Conservation (phyloP, 2,888 invertebrate species). For the Tachina grossa region DNA sequence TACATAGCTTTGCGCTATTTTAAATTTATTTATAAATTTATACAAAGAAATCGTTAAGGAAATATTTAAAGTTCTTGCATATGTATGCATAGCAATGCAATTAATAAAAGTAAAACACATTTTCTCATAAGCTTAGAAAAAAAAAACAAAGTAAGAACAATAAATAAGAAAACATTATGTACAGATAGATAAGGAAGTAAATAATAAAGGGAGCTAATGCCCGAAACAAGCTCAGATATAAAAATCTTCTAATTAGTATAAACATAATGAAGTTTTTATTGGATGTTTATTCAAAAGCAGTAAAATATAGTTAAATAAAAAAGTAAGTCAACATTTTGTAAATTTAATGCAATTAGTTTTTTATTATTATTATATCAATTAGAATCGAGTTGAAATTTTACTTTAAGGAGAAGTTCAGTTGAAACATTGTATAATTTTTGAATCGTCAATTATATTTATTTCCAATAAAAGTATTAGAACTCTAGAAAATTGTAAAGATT, state of each 20-base stretch:
- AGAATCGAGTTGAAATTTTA: too few species aligned
- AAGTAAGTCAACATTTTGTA: neutral
- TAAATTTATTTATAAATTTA: too few species aligned
- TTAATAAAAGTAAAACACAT: constrained; percentile 24
- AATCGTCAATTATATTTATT: too few species aligned
- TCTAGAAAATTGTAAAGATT: too few species aligned
- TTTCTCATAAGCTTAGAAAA: constrained; percentile 7
- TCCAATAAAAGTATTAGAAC: too few species aligned
- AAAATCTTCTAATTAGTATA: neutral
- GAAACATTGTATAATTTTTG: too few species aligned
- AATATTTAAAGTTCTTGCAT: neutral
- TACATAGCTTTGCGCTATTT: too few species aligned
- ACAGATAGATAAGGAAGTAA: constrained; percentile 47
- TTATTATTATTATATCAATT: too few species aligned
- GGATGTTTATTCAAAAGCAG: neutral
- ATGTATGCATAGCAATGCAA: neutral
- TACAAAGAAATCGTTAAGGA: neutral
- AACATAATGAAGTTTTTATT: constrained; percentile 7
- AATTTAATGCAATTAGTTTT: too few species aligned
- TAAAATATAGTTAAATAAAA: neutral
- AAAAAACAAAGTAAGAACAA: neutral
- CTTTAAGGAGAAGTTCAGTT: too few species aligned
- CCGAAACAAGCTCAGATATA: constrained; percentile 26
- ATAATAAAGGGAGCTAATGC: constrained; percentile 25
- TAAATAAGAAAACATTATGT: neutral